phyloP scores from a whole-genome alignment of 2,797 vertebrate species.

The Dendrocincla fuliginosa region DNA sequence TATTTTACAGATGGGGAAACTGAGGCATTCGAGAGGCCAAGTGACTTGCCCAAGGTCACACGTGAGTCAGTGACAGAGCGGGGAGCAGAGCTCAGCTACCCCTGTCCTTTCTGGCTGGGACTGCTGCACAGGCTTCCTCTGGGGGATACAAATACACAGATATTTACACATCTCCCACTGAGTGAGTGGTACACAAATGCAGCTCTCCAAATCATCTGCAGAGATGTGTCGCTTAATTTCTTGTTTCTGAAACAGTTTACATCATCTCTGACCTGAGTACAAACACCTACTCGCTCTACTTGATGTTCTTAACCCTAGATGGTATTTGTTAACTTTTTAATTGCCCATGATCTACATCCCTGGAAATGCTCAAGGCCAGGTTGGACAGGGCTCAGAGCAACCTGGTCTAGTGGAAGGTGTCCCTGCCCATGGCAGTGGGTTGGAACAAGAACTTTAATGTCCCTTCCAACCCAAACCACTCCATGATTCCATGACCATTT shows the following conservation, averaged over 20 bases:
- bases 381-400: not conserved
- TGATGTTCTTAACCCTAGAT: not conserved
- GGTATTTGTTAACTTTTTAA: not conserved
- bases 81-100: not conserved
- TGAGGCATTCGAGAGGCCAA: conserved; percentile 32
- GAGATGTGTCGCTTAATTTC: not conserved
- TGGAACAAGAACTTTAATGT: not conserved
- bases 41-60: conserved; percentile 68
- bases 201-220: not conserved
- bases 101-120: not conserved
- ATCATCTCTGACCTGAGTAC: conserved; percentile 34
- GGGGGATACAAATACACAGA: not conserved
- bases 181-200: not conserved
- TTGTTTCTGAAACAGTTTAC: not conserved
- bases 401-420: not conserved
- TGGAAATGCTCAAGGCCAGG: not conserved
- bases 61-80: conserved; percentile 21
- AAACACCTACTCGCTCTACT: not conserved
- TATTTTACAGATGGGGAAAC: conserved; percentile 71
- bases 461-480: not conserved
- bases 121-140: not conserved
- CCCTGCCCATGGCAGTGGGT: not conserved
- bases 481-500: not conserved
- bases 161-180: not conserved
- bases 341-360: not conserved